Conservation (phyloP, 2,888 invertebrate species). For the Iselma pallidipennis region DNA sequence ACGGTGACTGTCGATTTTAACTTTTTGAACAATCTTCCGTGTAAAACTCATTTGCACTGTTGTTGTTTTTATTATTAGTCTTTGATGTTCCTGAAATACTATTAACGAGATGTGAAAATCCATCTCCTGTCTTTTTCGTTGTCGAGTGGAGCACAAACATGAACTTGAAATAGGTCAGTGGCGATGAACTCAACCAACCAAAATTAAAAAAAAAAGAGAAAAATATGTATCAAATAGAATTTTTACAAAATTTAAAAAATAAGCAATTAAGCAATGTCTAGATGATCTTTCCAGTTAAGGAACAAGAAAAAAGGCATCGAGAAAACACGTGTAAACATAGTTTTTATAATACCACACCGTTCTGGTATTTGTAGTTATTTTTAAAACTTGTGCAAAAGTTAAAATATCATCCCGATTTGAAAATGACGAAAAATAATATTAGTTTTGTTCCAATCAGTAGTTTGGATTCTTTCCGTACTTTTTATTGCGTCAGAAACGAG, state of each 20-base stretch:
- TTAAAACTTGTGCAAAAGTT: background rate
- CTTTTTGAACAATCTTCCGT: too few species aligned
- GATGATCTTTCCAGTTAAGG: background rate
- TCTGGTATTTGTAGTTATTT: background rate
- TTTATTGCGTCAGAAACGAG: background rate
- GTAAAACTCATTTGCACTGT: background rate
- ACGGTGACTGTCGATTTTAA: too few species aligned
- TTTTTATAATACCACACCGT: background rate
- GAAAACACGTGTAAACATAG: background rate
- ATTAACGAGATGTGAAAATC: slow-evolving; percentile 6
- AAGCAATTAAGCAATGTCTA: background rate
- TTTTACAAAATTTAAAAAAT: background rate
- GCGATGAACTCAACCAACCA: slow-evolving; percentile 45
- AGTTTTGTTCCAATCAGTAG: too few species aligned
- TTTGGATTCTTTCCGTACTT: background rate
- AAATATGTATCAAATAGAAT: slow-evolving; percentile 12
- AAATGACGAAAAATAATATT: background rate
- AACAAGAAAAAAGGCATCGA: background rate
- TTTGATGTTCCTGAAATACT: slow-evolving; percentile 32
- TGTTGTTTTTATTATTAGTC: slow-evolving; percentile 10
- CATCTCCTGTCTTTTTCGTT: background rate
- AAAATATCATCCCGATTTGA: background rate
- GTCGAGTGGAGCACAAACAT: slow-evolving; percentile 30
- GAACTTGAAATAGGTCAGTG: slow-evolving; percentile 52
- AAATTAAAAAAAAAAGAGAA: background rate